Evolutionary conservation across 2,113 vertebrate species (phyloP).

Genomic region (Ictalurus punctatus): DNA sequence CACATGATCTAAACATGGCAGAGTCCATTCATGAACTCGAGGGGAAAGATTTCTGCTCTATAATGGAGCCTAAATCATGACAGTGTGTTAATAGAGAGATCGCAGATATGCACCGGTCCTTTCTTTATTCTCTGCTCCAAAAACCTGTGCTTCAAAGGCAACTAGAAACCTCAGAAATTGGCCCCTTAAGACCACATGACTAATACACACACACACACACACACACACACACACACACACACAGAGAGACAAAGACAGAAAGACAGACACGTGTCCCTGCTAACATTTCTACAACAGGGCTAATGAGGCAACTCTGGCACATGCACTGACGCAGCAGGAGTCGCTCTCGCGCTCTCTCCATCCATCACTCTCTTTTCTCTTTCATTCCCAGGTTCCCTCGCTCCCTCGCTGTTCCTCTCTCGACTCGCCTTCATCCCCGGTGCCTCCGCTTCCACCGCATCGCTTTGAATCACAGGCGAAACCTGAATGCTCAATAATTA

Average conservation of each 20-base stretch:
- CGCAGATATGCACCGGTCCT: background rate
- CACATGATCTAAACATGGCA: background rate
- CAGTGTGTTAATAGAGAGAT: background rate
- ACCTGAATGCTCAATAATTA: constrained; percentile 48
- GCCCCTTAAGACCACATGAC: constrained; percentile 1
- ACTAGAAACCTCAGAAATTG: constrained; percentile 1
- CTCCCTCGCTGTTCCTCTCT: constrained; percentile 17
- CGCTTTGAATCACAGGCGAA: constrained; percentile 46
- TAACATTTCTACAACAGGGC: constrained; percentile 21
- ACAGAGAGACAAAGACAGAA: background rate
- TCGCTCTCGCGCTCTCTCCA: background rate
- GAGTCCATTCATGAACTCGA: background rate
- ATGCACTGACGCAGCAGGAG: constrained; percentile 34
- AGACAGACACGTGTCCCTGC: background rate
- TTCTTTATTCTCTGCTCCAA: constrained; percentile 10
- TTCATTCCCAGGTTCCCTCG: constrained; percentile 1
- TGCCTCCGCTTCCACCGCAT: background rate
- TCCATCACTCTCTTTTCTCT: background rate
- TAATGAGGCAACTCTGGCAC: constrained; percentile 38
- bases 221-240: background rate
- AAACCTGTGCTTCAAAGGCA: constrained; percentile 6
- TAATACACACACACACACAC: background rate
- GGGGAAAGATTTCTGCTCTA: background rate
- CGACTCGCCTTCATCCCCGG: constrained; percentile 11
- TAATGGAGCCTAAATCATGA: background rate